Percentiles rank a stretch among this genome's conserved stretches.
phyloP scores from a whole-genome alignment of 2,113 vertebrate genomes.

The Bucco capensis region DNA sequence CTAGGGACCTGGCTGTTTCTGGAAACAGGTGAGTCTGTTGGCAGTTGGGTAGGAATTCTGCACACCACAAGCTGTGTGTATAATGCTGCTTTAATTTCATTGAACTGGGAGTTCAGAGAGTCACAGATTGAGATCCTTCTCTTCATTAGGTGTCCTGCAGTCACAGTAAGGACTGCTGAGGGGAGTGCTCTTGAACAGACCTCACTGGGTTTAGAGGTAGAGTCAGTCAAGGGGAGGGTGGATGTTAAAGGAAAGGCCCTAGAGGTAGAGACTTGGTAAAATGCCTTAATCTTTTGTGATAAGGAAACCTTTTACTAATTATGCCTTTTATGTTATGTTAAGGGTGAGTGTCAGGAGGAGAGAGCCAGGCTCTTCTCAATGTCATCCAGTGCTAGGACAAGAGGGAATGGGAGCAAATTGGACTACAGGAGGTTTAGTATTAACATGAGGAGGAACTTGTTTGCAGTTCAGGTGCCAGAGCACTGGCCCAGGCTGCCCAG shows the following conservation, averaged over 20 bases:
- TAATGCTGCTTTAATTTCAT: background rate
- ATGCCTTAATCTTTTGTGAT: background rate
- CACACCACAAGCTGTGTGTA: background rate
- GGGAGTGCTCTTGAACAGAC: background rate
- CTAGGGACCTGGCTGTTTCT: background rate
- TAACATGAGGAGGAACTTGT: too few species aligned
- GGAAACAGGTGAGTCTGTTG: background rate
- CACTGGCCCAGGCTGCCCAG: too few species aligned
- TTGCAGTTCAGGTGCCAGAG: too few species aligned
- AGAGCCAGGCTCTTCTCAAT: too few species aligned
- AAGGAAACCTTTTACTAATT: too few species aligned
- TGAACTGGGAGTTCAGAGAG: background rate
- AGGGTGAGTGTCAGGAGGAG: too few species aligned
- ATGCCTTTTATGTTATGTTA: too few species aligned
- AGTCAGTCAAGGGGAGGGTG: background rate
- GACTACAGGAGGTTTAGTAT: too few species aligned
- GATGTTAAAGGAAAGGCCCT: too few species aligned
- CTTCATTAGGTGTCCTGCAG: background rate
- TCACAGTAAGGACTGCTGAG: fast-evolving
- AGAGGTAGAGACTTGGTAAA: too few species aligned
- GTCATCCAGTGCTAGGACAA: too few species aligned
- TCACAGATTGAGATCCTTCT: background rate
- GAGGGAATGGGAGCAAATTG: too few species aligned
- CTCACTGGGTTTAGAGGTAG: fast-evolving
- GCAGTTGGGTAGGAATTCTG: background rate